These are phyloP conservation scores for human DNA, from an alignment of 2,113 vertebrate genomes.

Conservation along the genomic window GRCh38 chr20:4409001-4409500, in stretches of 20 bases:
- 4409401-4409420: not conserved
- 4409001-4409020: not conserved
- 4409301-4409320: not conserved
- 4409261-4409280: not conserved
- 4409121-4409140: not conserved
- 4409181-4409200: not conserved
- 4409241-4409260: not conserved
- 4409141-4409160: not conserved
- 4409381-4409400: not conserved
- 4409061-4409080: not conserved
- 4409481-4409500: not conserved
- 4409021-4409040: not conserved
- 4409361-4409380: not conserved
- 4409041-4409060: not conserved
- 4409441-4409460: not conserved
- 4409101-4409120: not conserved
- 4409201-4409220: not conserved
- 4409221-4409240: not conserved
- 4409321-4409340: not conserved
- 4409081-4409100: not conserved
- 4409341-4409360: slow-evolving; percentile 5
- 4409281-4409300: too few relatives aligned
- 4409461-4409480: not conserved
- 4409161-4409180: not conserved
- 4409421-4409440: slow-evolving; percentile 16